Percentiles rank a stretch among this genome's conserved stretches.
These are phyloP conservation scores for Nipponia nippon DNA, from an alignment of 2,113 vertebrate genomes.

Conservation along the genomic window DNA sequence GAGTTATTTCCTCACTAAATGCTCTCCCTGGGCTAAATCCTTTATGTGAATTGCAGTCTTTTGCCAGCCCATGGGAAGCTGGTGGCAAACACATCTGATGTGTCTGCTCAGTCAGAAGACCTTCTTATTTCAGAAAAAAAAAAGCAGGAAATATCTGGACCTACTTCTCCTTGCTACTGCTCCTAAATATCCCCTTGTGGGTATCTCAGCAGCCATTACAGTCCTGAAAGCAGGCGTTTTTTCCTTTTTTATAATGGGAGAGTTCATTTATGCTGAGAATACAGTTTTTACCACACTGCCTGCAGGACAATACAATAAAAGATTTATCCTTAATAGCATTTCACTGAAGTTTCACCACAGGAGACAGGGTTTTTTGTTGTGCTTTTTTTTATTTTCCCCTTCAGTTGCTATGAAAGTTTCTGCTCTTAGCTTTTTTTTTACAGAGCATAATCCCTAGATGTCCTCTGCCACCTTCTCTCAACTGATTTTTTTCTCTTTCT, in stretches of 20 bases:
- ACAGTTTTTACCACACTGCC: constrained; percentile 64
- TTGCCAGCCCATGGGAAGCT: constrained; percentile 31
- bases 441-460: constrained; percentile 33
- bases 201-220: not conserved
- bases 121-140: constrained; percentile 7
- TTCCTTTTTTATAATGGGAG: constrained; percentile 31
- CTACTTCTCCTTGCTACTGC: not conserved
- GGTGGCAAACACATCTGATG: constrained; percentile 18
- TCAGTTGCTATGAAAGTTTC: not conserved
- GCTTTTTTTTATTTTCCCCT: not conserved
- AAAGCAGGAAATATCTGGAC: constrained; percentile 26
- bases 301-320: constrained; percentile 72
- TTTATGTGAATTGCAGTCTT: not conserved
- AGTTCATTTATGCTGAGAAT: constrained; percentile 65
- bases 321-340: constrained; percentile 68
- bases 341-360: constrained; percentile 60
- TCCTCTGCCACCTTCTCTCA: not conserved
- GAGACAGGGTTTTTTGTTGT: constrained; percentile 43
- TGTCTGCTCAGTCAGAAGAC: constrained; percentile 2
- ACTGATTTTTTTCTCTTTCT: not conserved
- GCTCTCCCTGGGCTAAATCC: constrained; percentile 17
- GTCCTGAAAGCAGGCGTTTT: not conserved
- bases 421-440: not conserved
- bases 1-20: constrained; percentile 22
- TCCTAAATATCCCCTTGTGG: not conserved